Conservation (phyloP, 2,888 invertebrate genomes). For the Mesorhabditis spiculigera region DNA sequence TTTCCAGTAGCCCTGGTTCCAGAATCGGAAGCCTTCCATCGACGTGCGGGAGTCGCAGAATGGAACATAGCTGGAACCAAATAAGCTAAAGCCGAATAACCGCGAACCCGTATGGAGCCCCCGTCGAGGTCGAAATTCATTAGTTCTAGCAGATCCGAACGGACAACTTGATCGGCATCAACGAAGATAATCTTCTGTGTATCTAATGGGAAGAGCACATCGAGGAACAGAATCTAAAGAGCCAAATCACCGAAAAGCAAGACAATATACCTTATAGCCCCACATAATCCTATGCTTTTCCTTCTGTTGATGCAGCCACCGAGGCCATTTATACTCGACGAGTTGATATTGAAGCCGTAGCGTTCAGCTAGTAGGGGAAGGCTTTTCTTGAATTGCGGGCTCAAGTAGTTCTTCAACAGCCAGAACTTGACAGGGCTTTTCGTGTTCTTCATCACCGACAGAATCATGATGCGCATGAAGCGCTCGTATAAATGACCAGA, state of each 20-base stretch:
- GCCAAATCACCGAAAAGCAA: neutral
- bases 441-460: constrained; percentile 78
- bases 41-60: constrained; percentile 95
- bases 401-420: constrained; percentile 97
- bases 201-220: constrained; percentile 93
- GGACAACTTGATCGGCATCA: constrained; percentile 85
- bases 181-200: constrained; percentile 99
- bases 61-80: constrained; percentile 76
- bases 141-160: constrained; percentile 56
- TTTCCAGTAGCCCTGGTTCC: constrained; percentile 99
- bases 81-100: constrained; percentile 53
- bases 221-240: constrained; percentile 84
- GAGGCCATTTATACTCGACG: constrained; percentile 98
- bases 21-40: constrained; percentile 98
- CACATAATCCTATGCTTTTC: constrained; percentile 98
- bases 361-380: constrained; percentile 90
- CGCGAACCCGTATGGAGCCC: constrained; percentile 50
- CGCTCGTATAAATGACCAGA: constrained; percentile 97
- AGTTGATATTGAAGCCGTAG: constrained; percentile 95
- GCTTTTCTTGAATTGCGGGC: constrained; percentile 91
- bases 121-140: constrained; percentile 71
- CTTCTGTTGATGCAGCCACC: constrained; percentile 96
- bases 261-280: constrained; percentile 68
- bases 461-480: constrained; percentile 86
- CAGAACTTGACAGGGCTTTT: constrained; percentile 93